Percentiles rank a stretch among this genome's conserved stretches.
These are phyloP conservation scores for Eilema griseolum DNA, from an alignment of 2,888 invertebrate species.

Conservation along the genomic window DNA sequence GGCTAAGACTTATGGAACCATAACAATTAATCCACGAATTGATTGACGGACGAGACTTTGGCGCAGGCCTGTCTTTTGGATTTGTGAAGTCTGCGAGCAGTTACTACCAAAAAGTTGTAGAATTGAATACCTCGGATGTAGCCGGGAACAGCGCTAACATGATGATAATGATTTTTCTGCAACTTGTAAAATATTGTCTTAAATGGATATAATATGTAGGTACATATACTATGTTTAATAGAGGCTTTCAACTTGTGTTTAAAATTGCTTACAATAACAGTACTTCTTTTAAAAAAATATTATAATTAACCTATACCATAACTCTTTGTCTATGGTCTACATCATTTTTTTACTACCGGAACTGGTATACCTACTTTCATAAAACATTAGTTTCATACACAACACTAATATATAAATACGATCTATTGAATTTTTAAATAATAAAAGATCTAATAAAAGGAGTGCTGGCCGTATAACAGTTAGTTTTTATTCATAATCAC, in stretches of 20 bases:
- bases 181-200: background rate
- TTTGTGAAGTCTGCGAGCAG: background rate
- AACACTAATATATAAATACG: slow-evolving; percentile 12
- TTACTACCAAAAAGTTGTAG: background rate
- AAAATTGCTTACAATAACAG: slow-evolving; percentile 1
- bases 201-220: background rate
- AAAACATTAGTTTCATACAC: background rate
- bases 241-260: background rate
- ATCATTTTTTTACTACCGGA: slow-evolving; percentile 1
- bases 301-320: background rate
- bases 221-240: background rate
- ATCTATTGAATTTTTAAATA: slow-evolving; percentile 35
- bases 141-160: background rate
- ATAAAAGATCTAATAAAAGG: slow-evolving; percentile 6
- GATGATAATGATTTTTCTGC: background rate
- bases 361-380: background rate
- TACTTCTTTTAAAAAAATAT: background rate
- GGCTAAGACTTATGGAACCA: background rate
- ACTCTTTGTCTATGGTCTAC: slow-evolving; percentile 2
- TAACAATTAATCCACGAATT: background rate
- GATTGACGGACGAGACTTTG: background rate
- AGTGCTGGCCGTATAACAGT: slow-evolving; percentile 14
- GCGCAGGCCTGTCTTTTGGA: background rate
- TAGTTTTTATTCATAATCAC: slow-evolving; percentile 16
- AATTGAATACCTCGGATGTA: background rate